Conservation (phyloP, 2,888 invertebrate species). For the Calephelis perditalis region DNA sequence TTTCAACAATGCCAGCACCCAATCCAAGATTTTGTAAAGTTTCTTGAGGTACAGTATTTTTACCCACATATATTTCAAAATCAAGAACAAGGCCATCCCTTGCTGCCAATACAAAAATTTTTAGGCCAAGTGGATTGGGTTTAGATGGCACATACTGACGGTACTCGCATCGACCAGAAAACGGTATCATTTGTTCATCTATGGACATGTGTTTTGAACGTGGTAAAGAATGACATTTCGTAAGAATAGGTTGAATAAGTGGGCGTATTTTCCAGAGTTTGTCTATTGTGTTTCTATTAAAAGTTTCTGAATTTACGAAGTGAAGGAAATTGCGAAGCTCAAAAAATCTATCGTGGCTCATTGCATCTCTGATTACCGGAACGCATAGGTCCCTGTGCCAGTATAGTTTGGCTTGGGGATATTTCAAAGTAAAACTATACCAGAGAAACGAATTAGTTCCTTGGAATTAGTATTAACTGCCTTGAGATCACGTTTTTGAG, state of each 20-base stretch:
- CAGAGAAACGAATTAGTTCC: not conserved
- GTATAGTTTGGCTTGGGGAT: not conserved
- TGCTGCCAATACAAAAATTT: not conserved
- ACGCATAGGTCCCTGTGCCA: not conserved
- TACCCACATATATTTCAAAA: constrained; percentile 9
- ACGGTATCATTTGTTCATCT: constrained; percentile 38
- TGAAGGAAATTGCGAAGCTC: not conserved
- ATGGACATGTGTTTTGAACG: constrained; percentile 33
- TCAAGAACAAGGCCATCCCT: not conserved
- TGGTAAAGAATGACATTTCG: constrained; percentile 27
- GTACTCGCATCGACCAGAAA: constrained; percentile 32
- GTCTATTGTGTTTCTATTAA: not conserved
- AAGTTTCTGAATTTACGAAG: not conserved
- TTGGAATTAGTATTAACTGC: constrained; percentile 20
- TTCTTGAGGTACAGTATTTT: constrained; percentile 19
- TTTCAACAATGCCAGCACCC: constrained; percentile 19
- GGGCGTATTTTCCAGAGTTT: not conserved
- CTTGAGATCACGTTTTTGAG: constrained; percentile 24
- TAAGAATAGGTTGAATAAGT: constrained; percentile 15
- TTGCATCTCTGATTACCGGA: not conserved
- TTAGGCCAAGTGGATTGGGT: not conserved
- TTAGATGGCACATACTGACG: constrained; percentile 20
- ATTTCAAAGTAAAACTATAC: not conserved
- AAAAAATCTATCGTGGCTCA: not conserved
- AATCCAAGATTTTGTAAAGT: constrained; percentile 17